These are phyloP conservation scores for Luscinia megarhynchos DNA, from an alignment of 2,797 vertebrate genomes.

Conservation along the genomic window DNA sequence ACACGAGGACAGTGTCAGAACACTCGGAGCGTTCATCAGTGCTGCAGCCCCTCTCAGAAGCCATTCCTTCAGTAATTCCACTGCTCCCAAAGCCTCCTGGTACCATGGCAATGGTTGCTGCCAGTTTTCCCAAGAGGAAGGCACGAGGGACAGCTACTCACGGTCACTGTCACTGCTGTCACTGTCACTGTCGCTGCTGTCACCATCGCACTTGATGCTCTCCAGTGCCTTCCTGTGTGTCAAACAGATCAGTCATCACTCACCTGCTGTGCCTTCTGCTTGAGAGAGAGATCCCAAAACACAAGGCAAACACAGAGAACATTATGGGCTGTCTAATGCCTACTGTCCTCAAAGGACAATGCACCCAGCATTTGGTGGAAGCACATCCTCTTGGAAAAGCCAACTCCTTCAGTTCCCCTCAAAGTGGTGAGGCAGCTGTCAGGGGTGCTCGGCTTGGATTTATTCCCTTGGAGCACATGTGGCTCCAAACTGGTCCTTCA, in stretches of 20 bases:
- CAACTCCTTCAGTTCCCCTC: neutral
- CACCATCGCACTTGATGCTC: slow-evolving; percentile 61
- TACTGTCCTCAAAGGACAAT: neutral
- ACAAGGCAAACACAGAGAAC: neutral
- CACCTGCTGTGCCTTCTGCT: neutral
- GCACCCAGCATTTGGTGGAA: neutral
- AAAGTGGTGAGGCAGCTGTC: accelerated
- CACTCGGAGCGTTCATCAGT: accelerated
- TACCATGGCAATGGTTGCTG: accelerated
- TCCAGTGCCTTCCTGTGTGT: slow-evolving; percentile 72
- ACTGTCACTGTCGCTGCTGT: slow-evolving; percentile 22
- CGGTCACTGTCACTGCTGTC: slow-evolving; percentile 60
- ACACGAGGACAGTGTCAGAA: accelerated
- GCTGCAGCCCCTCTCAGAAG: neutral
- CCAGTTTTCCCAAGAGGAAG: neutral
- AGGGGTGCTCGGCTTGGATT: neutral
- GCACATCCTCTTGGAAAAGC: neutral
- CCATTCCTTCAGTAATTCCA: neutral
- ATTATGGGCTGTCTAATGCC: neutral
- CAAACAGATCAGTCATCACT: neutral
- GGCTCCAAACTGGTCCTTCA: neutral
- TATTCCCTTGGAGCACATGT: neutral
- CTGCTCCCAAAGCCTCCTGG: neutral
- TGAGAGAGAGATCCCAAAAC: neutral
- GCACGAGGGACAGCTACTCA: neutral